Base-by-base conservation (phyloP, 2,888 invertebrate genomes). In the Tinea pellionella region DNA sequence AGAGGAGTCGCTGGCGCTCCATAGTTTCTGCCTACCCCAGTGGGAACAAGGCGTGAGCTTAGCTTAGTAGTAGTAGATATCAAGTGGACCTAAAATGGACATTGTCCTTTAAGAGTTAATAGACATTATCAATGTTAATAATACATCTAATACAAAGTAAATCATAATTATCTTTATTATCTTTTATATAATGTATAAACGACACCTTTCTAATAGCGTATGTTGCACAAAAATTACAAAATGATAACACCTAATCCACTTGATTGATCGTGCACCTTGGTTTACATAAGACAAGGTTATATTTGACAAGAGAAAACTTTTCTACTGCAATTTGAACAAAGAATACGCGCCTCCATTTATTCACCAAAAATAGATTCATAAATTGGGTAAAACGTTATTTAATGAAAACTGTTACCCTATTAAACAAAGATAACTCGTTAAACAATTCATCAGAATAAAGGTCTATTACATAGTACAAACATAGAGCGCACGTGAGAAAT, bases 221-320 rank as follows among this genome's bases (percentile, higher is more conserved):
- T 37, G n/a, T 9, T 6, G 47, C 13, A 13, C 41, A 41, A 12
- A n/a, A 41, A 41, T 30, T 37, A 47, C 47, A n/a, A n/a, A 47
- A 15, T 9, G 47, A 47, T 47, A 47, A 47, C 47, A 47, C 16
- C 15, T 47, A 15, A 47, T 47, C 47, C 13, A 13, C 2, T 2
- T 47, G 47, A 47, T 16, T n/a, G 47, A 47, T 47, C 47, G 47
- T 16, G 47, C 13, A 47, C 47, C n/a, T 47, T 47, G 47, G 47
- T 47, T 47, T 16, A 47, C 15, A 4, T 47, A 47, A 47, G n/a
- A 9, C 47, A 47, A 47, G 47, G 47, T 47, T 47, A 47, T 47
- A 15, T 47, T 47, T 13, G 16, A 47, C 15, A 16, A 47, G 47
- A 47, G 47, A 47, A 47, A 47, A 16, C 47, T 16, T n/a, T 41